Base-by-base conservation (phyloP, 2,888 invertebrate genomes). In the Tenthredo amoena region DNA sequence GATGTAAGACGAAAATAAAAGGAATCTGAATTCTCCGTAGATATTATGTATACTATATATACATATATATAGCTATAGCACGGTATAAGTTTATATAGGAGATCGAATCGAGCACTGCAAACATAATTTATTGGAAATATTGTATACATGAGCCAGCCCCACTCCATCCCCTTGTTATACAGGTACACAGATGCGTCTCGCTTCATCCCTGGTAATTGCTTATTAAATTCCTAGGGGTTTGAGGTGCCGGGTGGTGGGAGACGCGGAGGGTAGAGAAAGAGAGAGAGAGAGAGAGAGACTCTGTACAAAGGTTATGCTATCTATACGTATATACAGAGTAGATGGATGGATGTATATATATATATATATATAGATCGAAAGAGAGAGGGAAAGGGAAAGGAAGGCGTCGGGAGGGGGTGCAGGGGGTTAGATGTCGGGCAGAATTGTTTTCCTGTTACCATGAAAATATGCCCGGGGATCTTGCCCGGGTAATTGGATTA, bases 401-500 rank as follows among this genome's bases (percentile, higher is more conserved):
- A 84, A 82, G 43, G 65, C 31, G 40, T 43, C 50, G 71, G 58
- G 81, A 83, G 68, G 86, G 72, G 26, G 50, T 84, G 55, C 40
- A 31, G 50, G 72, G 84, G 31, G 12, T 31, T 74, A 58, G 76
- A 71, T 84, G 58, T 43, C 31, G 86, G 87, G 86, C 87, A 87
- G 87, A 87, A 85, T 92, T 92, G 91, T 91, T 92, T 91, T 91
- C 91, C 91, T 90, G 91, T 91, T 92, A 91, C 89, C 91, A 88
- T 91, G 90, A 91, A 91, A 91, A 91, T 91, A 91, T 91, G 87
- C 82, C 58, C 84, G 79, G 85, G 90, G 89, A 90, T 91, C 90
- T 90, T 90, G 90, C 83, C 89, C 89, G 88, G 90, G 91, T 92
- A 92, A 93, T 92, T 93, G 92, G 92, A 92, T 92, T 92, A 93